Evolutionary conservation across 1,140 invertebrate genomes (phyloP), one percentile per base, ranked within the genome.

Genomic region (Drosophila leontia): DNA sequence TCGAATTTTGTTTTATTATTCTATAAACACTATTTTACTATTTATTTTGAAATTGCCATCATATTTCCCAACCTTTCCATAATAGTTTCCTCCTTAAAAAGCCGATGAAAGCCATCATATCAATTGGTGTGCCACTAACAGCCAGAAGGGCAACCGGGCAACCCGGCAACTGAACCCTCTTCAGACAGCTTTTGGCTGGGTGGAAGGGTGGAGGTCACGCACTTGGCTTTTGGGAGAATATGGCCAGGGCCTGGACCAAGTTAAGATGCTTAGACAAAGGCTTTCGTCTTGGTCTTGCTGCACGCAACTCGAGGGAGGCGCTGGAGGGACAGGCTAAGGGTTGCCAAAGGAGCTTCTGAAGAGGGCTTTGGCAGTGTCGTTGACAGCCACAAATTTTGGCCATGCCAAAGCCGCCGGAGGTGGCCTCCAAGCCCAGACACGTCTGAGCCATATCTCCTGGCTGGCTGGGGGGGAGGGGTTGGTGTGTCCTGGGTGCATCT

Each of bases 311-410:
- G 23, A 15, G 26, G 34, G 17, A 44, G 44, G 1, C 3, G 44
- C 17, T 19, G 17, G 8, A 3, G 41, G n/a, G 8, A 15, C 2
- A 48, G 3, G 19, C 23, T 29, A 26, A 26, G 23, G 8, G 3
- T 5, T 29, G 26, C 48, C 47, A 47, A 45, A 47, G 19, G 44
- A 47, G 44, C 44, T 15, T 51, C 59, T 60, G 50, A 17, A 29
- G 59, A 23, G 51, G 48, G 45, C 35, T 13, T 44, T 78, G 67
- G 48, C 67, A 59, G 68, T 79, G 81, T 77, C 72, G 81, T 64
- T 83, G 81, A 83, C 81, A 84, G 81, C 81, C 81, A 80, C 77
- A 83, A 80, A 80, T 83, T 83, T 72, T 26, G 77, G 62, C 71
- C 75, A 70, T 72, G 61, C 63, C 62, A 69, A 75, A 32, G 68